Base-by-base conservation (phyloP, 2,888 invertebrate genomes). In the Idaea straminata region DNA sequence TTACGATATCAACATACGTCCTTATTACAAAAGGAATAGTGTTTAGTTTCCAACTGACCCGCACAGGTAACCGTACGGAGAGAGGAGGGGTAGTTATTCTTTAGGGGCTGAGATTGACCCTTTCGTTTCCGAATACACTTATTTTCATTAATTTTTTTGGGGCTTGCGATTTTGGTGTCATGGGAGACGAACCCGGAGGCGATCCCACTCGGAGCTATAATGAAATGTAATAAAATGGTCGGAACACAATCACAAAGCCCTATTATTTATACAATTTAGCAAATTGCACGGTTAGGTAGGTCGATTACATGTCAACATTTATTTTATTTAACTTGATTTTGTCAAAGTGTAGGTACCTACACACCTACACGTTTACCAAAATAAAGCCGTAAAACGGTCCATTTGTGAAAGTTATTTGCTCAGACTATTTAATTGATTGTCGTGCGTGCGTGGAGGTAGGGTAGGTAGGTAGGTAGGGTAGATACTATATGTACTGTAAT, bases 81-180 rank as follows among this genome's bases (percentile, higher is more conserved):
- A 47, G 47, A 10, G 47, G 5, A 47, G 47, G 36, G 59, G 25
- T 5, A 16, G 13, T 25, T 35, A 38, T 63, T 63, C 71, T 68
- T 69, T 66, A 70, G 72, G 75, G 77, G 72, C 69, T 67, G 79
- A 74, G 73, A 79, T 83, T 80, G 84, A 83, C 85, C 85, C 87
- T 82, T 83, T 80, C 79, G 79, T 78, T 81, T 80, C 78, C 82
- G 78, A 66, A 76, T 71, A 72, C 71, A 72, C 76, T 80, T 77
- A 80, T 79, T 83, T 78, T 78, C 83, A 81, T 84, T 81, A 80
- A 78, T 80, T 76, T 79, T 73, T 76, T 72, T 71, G 72, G 74
- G 78, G 79, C 75, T 78, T 75, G 76, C 77, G 75, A 77, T 79
- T 72, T 68, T 68, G 64, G 63, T 61, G 62, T 57, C 59, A 59